Conservation (phyloP, 1,140 invertebrate species). For the Ips nitidus region DNA sequence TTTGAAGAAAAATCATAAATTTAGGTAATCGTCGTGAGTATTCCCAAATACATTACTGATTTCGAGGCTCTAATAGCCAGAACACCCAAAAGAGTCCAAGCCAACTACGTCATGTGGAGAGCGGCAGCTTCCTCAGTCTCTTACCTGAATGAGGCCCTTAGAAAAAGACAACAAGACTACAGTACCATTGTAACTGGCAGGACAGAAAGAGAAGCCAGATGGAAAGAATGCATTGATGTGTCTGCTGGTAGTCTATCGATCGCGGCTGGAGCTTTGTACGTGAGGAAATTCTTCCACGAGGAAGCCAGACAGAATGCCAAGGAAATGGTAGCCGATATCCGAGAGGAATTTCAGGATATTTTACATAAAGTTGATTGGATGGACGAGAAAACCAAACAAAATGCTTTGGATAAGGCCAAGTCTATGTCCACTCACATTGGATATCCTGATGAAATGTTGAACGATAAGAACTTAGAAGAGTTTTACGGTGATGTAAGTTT, state of each 20-base stretch:
- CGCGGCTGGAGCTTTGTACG: conserved; percentile 61
- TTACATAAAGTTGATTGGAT: conserved; percentile 70
- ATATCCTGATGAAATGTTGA: conserved; percentile 62
- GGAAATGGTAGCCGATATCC: conserved; percentile 68
- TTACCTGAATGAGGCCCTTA: conserved; percentile 59
- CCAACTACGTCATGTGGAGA: conserved; percentile 68
- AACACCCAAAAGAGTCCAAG: conserved; percentile 63
- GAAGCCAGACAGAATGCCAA: conserved; percentile 58
- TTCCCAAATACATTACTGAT: conserved; percentile 61
- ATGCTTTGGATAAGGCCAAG: conserved; percentile 60
- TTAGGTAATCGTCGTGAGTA: conserved; percentile 58
- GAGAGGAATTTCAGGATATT: conserved; percentile 59
- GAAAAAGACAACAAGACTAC: conserved; percentile 59
- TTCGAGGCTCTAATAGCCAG: conserved; percentile 56
- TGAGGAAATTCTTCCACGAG: conserved; percentile 59
- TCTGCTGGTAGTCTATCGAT: conserved; percentile 56
- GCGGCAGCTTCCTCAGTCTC: conserved; percentile 57
- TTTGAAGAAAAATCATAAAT: background rate
- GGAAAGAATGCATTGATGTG: conserved; percentile 61
- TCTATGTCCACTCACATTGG: conserved; percentile 60
- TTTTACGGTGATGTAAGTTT: conserved; percentile 49
- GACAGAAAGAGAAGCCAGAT: conserved; percentile 57
- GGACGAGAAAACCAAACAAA: conserved; percentile 63
- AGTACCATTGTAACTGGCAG: conserved; percentile 59
- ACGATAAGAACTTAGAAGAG: conserved; percentile 59